Evolutionary conservation across 2,797 vertebrate species (phyloP).

Genomic region (Alectoris magna): DNA sequence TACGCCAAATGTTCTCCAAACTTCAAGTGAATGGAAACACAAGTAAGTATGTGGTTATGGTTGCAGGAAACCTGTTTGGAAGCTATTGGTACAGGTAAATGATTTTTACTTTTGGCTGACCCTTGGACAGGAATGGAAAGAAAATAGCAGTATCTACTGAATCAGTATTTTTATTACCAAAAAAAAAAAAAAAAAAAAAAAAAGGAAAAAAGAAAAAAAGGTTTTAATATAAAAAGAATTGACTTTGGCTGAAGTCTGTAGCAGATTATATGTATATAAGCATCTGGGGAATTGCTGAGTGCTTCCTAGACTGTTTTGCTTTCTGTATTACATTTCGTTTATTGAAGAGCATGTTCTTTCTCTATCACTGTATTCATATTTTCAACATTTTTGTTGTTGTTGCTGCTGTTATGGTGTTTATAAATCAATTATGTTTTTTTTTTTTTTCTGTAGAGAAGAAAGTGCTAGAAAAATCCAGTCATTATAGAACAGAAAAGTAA

Average conservation of each 20-base stretch:
- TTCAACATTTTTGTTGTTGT: not conserved
- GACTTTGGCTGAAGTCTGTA: slow-evolving; percentile 54
- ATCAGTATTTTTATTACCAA: slow-evolving; percentile 60
- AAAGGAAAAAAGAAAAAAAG: not conserved
- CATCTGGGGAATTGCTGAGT: slow-evolving; percentile 20
- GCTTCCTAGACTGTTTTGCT: slow-evolving; percentile 18
- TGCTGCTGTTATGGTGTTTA: not conserved
- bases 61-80: slow-evolving; percentile 56
- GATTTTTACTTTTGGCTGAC: slow-evolving; percentile 70
- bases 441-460: not conserved
- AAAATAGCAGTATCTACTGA: slow-evolving; percentile 57
- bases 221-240: slow-evolving; percentile 34
- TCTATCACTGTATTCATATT: not conserved
- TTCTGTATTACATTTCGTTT: slow-evolving; percentile 15
- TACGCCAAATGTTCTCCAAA: slow-evolving; percentile 13
- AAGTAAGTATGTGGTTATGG: slow-evolving; percentile 44
- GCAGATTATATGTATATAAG: not conserved
- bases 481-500: not conserved
- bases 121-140: slow-evolving; percentile 49
- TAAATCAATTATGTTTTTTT: not conserved
- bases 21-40: slow-evolving; percentile 38
- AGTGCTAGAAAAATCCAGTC: not conserved
- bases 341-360: slow-evolving; percentile 16
- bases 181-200: not conserved
- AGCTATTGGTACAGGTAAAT: slow-evolving; percentile 50